phyloP scores from a whole-genome alignment of 1,140 invertebrate species.

The Stegodyphus dumicola region DNA sequence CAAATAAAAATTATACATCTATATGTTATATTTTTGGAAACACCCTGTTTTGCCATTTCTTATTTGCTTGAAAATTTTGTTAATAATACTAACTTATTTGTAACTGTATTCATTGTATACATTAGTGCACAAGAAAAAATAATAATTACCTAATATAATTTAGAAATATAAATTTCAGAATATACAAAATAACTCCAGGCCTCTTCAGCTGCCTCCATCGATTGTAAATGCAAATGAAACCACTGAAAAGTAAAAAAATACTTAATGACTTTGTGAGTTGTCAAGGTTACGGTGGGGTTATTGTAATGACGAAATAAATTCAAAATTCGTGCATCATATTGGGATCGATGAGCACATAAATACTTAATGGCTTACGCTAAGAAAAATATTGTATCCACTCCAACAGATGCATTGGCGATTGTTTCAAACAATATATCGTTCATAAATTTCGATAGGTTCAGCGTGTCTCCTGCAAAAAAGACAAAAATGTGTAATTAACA shows the following conservation, averaged over 20 bases:
- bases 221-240: constrained; percentile 34
- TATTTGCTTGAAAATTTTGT: too few relatives aligned
- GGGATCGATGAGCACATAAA: neutral
- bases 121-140: too few relatives aligned
- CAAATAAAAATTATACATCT: too few relatives aligned
- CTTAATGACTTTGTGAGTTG: neutral
- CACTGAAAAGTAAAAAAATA: constrained; percentile 28
- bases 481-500: neutral
- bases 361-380: constrained; percentile 34
- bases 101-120: too few relatives aligned
- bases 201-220: constrained; percentile 43
- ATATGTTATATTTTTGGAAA: too few relatives aligned
- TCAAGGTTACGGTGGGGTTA: neutral
- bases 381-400: constrained; percentile 51
- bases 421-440: constrained; percentile 34
- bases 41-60: too few relatives aligned
- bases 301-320: neutral
- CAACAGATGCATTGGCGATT: constrained; percentile 48
- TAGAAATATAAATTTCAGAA: constrained; percentile 28
- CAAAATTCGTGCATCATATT: neutral
- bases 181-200: constrained; percentile 18
- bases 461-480: constrained; percentile 17
- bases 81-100: too few relatives aligned
- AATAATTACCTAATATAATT: constrained; percentile 10
- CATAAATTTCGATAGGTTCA: constrained; percentile 51